These are phyloP conservation scores for Dynastes tityus DNA, from an alignment of 2,888 invertebrate genomes.

Conservation along the genomic window DNA sequence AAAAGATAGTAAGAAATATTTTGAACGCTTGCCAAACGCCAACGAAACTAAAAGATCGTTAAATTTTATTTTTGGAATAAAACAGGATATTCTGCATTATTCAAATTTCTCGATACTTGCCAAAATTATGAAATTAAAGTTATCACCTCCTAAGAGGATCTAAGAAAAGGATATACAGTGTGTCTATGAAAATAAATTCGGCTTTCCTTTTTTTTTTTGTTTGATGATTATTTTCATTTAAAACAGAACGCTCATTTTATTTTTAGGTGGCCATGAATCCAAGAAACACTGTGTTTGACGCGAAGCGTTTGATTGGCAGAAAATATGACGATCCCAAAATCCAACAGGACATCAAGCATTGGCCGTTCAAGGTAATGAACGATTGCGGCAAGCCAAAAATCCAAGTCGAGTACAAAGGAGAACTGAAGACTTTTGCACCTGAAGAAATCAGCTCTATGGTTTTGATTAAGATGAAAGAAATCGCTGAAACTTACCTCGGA, in stretches of 20 bases:
- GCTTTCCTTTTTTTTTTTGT: no score
- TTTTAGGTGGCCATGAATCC: constrained; percentile 85
- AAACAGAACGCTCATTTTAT: no score
- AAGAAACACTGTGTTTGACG: constrained; percentile 86
- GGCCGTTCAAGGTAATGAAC: constrained; percentile 84
- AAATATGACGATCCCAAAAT: constrained; percentile 84
- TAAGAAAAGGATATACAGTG: no score
- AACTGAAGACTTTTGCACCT: constrained; percentile 83
- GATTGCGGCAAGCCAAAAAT: constrained; percentile 84
- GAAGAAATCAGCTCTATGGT: constrained; percentile 92
- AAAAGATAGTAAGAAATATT: constrained; percentile 7
- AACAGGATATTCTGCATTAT: constrained; percentile 3
- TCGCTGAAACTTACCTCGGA: constrained; percentile 85
- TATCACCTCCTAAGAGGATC: no score
- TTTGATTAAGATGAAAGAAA: constrained; percentile 87
- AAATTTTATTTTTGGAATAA: constrained; percentile 32
- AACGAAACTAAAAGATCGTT: constrained; percentile 1
- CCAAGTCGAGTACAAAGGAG: constrained; percentile 81
- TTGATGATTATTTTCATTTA: no score
- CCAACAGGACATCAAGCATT: constrained; percentile 87
- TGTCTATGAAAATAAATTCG: no score
- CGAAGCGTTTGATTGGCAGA: constrained; percentile 88
- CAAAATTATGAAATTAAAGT: background rate
- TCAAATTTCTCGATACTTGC: background rate
- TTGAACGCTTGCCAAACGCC: constrained; percentile 31